These are phyloP conservation scores for Rhopilema esculentum DNA, from an alignment of 30 jellyfish, hydroid and myxozoan species.

Conservation along the genomic window DNA sequence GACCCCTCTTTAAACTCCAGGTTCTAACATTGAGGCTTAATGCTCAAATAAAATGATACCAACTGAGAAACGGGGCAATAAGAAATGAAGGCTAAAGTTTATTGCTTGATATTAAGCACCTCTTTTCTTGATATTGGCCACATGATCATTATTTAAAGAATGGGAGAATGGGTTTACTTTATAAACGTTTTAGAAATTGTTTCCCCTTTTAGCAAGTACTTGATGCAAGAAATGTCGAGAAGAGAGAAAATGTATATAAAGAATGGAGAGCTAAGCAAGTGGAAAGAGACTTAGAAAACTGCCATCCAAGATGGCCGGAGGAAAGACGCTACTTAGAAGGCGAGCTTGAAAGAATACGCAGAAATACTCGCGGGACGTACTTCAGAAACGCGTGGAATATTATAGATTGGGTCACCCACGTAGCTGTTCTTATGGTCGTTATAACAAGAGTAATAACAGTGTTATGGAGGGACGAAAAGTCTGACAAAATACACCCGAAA, in stretches of 20 bases:
- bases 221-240: conserved; percentile 90
- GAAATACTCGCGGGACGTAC: conserved; percentile 85
- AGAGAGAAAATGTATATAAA: conserved; percentile 79
- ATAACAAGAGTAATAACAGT: conserved; percentile 82
- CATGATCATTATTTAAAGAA: no score
- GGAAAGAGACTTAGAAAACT: conserved; percentile 89
- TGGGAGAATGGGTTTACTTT: no score
- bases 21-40: no score
- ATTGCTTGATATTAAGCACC: no score
- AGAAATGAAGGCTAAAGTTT: no score
- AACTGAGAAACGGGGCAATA: no score
- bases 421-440: conserved; percentile 84
- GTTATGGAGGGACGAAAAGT: conserved; percentile 46
- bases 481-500: conserved; percentile 80
- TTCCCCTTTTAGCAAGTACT: conserved; percentile 84
- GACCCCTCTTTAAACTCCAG: no score
- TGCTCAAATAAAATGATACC: no score
- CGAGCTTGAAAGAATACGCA: conserved; percentile 84
- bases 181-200: neutral
- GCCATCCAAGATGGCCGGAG: conserved; percentile 99
- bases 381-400: conserved; percentile 97
- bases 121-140: no score
- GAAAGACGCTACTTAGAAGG: conserved; percentile 90
- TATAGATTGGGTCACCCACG: conserved; percentile 91
- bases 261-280: conserved; percentile 97